phyloP scores from a whole-genome alignment of 1,140 invertebrate species.

The Venustaconcha ellipsiformis region DNA sequence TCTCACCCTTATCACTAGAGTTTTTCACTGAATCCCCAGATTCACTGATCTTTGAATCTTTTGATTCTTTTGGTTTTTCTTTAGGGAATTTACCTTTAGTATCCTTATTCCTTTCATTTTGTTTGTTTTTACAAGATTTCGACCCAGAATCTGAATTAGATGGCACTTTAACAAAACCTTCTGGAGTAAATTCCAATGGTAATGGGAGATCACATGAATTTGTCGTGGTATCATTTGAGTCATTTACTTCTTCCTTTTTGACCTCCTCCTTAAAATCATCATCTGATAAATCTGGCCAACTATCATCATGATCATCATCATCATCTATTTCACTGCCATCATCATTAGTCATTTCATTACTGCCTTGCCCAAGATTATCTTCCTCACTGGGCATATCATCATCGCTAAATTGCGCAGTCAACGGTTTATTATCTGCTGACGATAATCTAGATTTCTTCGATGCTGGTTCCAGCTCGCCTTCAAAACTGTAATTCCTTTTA shows the following conservation, averaged over 20 bases:
- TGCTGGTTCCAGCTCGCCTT: no score
- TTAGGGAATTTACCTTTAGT: neutral
- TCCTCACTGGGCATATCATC: slow-evolving; percentile 23
- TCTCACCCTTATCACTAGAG: no score
- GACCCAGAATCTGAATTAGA: neutral
- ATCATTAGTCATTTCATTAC: slow-evolving; percentile 15
- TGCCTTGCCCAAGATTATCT: slow-evolving; percentile 16
- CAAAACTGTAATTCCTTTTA: no score
- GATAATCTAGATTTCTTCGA: no score
- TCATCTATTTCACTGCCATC: slow-evolving; percentile 2
- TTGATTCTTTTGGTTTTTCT: slow-evolving; percentile 12
- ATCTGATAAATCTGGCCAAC: neutral
- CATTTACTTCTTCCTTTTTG: slow-evolving; percentile 5
- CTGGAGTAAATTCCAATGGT: slow-evolving; percentile 28
- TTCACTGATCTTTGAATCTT: neutral
- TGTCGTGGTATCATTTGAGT: neutral
- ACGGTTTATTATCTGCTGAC: slow-evolving; percentile 25
- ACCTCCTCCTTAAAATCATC: slow-evolving; percentile 5
- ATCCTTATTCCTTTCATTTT: neutral
- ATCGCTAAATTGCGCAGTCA: slow-evolving; percentile 28
- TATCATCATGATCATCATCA: slow-evolving; percentile 3
- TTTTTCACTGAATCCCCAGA: no score
- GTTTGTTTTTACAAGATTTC: slow-evolving; percentile 8
- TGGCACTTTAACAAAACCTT: slow-evolving; percentile 23
- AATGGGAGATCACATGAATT: neutral